A percentile compares a stretch with the other conserved stretches of the same genome.
Conservation (phyloP, 1,140 invertebrate species). For the Trichoplusia ni region DNA sequence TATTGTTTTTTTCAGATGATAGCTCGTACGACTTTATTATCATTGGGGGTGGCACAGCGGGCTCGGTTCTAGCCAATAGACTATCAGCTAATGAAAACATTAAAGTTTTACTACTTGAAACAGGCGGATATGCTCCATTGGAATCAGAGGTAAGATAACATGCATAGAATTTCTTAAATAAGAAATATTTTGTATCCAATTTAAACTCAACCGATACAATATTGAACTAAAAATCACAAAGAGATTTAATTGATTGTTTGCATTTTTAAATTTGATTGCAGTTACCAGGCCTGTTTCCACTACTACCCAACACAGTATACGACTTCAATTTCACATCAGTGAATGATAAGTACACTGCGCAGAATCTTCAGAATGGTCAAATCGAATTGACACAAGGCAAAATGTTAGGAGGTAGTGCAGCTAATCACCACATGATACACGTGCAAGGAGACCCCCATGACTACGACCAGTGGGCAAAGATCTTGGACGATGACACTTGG, state of each 20-base stretch:
- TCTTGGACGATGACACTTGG: slow-evolving; percentile 85
- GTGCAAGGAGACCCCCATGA: slow-evolving; percentile 86
- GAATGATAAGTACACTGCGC: neutral
- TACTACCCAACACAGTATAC: neutral
- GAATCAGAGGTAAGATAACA: slow-evolving; percentile 32
- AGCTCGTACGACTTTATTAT: slow-evolving; percentile 24
- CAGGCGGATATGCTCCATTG: slow-evolving; percentile 25
- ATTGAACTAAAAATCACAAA: no score
- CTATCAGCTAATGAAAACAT: slow-evolving; percentile 61
- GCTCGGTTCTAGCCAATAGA: slow-evolving; percentile 80
- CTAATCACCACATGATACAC: slow-evolving; percentile 90
- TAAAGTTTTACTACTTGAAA: slow-evolving; percentile 77
- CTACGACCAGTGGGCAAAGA: slow-evolving; percentile 85
- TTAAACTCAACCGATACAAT: no score
- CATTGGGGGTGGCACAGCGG: slow-evolving; percentile 67
- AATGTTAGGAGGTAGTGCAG: slow-evolving; percentile 85
- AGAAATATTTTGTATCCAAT: no score
- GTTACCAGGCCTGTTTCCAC: slow-evolving; percentile 8
- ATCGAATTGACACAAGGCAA: slow-evolving; percentile 56
- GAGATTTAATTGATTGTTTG: no score
- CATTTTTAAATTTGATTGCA: neutral
- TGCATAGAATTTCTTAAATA: no score
- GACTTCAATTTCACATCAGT: slow-evolving; percentile 8
- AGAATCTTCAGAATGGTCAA: neutral
- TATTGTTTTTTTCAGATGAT: neutral